A percentile compares a stretch with the other conserved stretches of the same genome.
Conservation (phyloP, 1,140 invertebrate species). For the Anastrepha ludens region DNA sequence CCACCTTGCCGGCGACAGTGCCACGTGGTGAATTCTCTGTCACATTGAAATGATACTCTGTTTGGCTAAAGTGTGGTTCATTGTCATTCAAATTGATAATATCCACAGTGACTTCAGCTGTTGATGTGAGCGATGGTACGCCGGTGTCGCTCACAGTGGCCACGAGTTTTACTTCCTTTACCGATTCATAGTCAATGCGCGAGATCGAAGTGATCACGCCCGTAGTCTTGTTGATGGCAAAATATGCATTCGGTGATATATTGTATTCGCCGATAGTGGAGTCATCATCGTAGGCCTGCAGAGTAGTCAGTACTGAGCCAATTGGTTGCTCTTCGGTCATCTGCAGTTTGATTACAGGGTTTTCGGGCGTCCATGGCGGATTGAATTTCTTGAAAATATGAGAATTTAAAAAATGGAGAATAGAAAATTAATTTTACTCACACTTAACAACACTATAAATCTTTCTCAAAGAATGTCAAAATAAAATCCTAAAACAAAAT, state of each 20-base stretch:
- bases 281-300: constrained; percentile 88
- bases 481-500: constrained; percentile 18
- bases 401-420: background rate
- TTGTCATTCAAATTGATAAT: constrained; percentile 92
- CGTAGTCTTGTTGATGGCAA: constrained; percentile 85
- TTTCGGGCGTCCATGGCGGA: constrained; percentile 83
- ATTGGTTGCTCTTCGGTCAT: constrained; percentile 89
- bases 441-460: constrained; percentile 2
- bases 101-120: constrained; percentile 84
- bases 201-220: constrained; percentile 87
- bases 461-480: background rate
- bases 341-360: constrained; percentile 81
- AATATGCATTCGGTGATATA: constrained; percentile 79
- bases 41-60: constrained; percentile 82
- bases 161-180: constrained; percentile 85
- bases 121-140: constrained; percentile 85
- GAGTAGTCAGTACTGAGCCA: constrained; percentile 86
- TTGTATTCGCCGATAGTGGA: constrained; percentile 86
- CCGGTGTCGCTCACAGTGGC: constrained; percentile 89
- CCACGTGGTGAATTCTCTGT: constrained; percentile 84
- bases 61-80: constrained; percentile 83
- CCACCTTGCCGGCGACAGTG: constrained; percentile 81
- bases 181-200: constrained; percentile 88
- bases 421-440: background rate
- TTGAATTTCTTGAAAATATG: constrained; percentile 75